Base-by-base conservation (phyloP, 2,113 vertebrate species). In the Mastomys coucha region DNA sequence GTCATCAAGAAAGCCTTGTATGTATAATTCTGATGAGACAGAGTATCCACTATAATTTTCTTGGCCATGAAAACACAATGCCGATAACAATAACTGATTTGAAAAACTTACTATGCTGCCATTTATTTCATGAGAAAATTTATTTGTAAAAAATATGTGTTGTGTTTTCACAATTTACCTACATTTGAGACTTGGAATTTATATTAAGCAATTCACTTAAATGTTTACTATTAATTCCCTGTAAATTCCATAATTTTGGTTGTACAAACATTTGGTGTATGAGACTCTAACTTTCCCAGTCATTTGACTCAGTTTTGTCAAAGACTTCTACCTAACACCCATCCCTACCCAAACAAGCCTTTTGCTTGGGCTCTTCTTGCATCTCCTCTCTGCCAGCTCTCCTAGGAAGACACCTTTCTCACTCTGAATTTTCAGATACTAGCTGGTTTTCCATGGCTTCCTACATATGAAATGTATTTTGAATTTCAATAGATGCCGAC, bases 401-500 rank as follows among this genome's bases (percentile, higher is more conserved):
- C 42, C 16, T 49, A 1, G 42, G 19, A 70, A 5, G 19, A 45
- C 2, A 0, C 17, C 4, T 28, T 56, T 81, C 20, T 53, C 51
- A 3, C 31, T 70, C 26, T 39, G 20, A 6, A 8, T 60, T 6
- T 45, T 3, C 51, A 81, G 33, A 72, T 85, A 14, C 19, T 75
- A 12, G 0, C 10, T 84, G 2, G 65, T 72, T 91, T 24, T 11
- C 17, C 12, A 51, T 60, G 6, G 77, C 12, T 72, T 6, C 11
- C 5, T 60, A 31, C 0, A 2, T 76, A n/a, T 9, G 4, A 36
- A 28, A 31, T 49, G 2, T 69, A 9, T 28, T 51, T 20, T 36
- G 28, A 91, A n/a, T 1, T 91, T 77, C 8, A 5, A 0, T 45
- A 19, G 70, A 53, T 5, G 5, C 1, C 0, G 1, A n/a, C 5